Evolutionary conservation across 2,797 vertebrate species (phyloP), one percentile per base, ranked within the genome.

Genomic region (Myiotriccus ornatus): DNA sequence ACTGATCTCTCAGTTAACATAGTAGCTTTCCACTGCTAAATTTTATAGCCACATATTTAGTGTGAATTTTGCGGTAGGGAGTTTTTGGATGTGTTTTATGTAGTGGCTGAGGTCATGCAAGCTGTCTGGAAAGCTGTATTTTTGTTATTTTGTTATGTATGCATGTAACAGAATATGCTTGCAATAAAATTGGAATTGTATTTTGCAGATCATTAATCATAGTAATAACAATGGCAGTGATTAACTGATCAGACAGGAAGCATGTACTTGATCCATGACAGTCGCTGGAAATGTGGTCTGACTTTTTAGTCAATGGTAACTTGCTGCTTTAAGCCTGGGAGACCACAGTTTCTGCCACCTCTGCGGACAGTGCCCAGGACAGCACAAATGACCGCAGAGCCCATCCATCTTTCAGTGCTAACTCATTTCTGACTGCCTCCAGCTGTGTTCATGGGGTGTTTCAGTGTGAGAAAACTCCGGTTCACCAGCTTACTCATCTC

Each of bases 371-470:
- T 43, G 35, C 32, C 46, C 49, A 59, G 50, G 30, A 12, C 10
- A 30, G 27, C 50, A 52, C 18, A 30, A 30, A 52, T 30, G 18
- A 13, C 50, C 30, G 21, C 21, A 65, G 12, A 83, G 2, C 16
- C 37, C 68, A 56, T 30, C 10, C n/a, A 13, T 28, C 68, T 50
- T 69, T 62, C 50, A 35, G 37, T 18, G 17, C 19, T 68, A 41
- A 17, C 23, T 68, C 62, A 18, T 35, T 74, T 56, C 39, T 84
- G 13, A 24, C 55, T 64, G 30, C 22, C 49, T 49, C 20, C 35
- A 10, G 9, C 41, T 35, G 7, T 52, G 32, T 25, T 39, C 0
- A 0, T 39, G 35, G 0, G 1, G 20, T 70, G 12, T 50, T 92
- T 73, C 43, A 69, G 63, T 17, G 2, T 5, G 16, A 64, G 32